These are phyloP conservation scores for Osmerus eperlanus DNA, from an alignment of 2,113 vertebrate species.

Conservation along the genomic window DNA sequence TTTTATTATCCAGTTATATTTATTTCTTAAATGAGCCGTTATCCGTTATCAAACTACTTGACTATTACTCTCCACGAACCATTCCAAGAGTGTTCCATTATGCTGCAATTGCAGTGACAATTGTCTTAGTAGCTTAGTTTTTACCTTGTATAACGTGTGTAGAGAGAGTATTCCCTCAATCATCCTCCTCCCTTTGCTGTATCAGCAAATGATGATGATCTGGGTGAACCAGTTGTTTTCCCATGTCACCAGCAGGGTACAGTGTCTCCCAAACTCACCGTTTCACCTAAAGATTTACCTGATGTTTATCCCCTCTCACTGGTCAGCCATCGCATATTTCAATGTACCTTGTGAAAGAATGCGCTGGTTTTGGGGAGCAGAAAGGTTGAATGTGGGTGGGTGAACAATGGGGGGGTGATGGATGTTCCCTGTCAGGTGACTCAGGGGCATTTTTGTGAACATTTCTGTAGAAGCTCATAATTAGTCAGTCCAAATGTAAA, in stretches of 20 bases:
- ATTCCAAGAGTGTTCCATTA: conserved; percentile 1
- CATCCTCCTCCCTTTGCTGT: conserved; percentile 50
- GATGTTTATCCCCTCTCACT: not conserved
- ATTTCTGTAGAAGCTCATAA: no score
- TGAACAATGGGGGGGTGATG: no score
- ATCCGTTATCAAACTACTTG: conserved; percentile 15
- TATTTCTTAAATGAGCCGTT: conserved; percentile 6
- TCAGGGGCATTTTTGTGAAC: no score
- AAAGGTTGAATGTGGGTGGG: no score
- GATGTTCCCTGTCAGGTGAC: no score
- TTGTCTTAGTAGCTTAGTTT: conserved; percentile 4
- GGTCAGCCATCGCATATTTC: conserved; percentile 13
- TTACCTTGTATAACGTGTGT: conserved; percentile 24
- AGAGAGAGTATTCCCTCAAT: conserved; percentile 16
- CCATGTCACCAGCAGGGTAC: conserved; percentile 63
- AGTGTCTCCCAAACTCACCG: conserved; percentile 49
- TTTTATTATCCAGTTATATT: not conserved
- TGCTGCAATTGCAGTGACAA: not conserved
- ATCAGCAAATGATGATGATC: conserved; percentile 55
- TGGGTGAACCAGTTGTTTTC: not conserved
- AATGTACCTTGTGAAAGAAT: conserved; percentile 7
- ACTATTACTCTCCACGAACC: not conserved
- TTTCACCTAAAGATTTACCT: not conserved
- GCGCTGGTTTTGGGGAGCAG: no score
- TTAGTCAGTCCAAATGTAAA: no score